A percentile compares a stretch with the other conserved stretches of the same genome.
phyloP scores from a whole-genome alignment of 1,140 invertebrate species.

The Plutomurus gul region DNA sequence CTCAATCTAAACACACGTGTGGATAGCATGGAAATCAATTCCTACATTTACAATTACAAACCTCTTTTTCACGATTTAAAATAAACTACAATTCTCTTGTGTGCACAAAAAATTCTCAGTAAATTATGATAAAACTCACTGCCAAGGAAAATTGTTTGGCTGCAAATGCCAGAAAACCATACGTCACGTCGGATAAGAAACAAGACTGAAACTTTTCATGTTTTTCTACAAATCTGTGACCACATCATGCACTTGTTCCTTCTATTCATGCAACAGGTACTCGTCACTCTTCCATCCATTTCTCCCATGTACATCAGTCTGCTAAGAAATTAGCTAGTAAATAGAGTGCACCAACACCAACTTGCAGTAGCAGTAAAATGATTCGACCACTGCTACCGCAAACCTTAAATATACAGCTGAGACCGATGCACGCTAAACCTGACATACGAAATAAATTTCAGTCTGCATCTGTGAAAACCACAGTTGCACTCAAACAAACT shows the following conservation, averaged over 20 bases:
- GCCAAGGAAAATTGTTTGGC: too few relatives aligned
- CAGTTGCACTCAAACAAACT: constrained; percentile 19
- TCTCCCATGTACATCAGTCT: too few relatives aligned
- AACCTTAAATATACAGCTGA: background rate
- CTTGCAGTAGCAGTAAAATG: background rate
- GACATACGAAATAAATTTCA: background rate
- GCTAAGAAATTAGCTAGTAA: background rate
- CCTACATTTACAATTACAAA: too few relatives aligned
- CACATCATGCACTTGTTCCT: background rate
- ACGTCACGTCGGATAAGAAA: background rate
- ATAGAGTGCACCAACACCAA: background rate
- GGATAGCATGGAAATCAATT: too few relatives aligned
- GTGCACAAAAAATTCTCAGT: too few relatives aligned
- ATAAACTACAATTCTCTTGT: too few relatives aligned
- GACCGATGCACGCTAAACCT: background rate
- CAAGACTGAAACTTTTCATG: background rate
- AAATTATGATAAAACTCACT: too few relatives aligned
- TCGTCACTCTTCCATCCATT: background rate
- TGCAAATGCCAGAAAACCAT: too few relatives aligned
- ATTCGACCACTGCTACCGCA: background rate
- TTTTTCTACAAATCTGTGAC: background rate
- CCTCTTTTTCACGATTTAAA: too few relatives aligned
- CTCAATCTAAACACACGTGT: too few relatives aligned
- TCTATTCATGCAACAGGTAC: too few relatives aligned
- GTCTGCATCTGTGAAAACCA: constrained; percentile 12